Base-by-base conservation (phyloP, 2,113 vertebrate genomes). In the Laticauda laticaudata region DNA sequence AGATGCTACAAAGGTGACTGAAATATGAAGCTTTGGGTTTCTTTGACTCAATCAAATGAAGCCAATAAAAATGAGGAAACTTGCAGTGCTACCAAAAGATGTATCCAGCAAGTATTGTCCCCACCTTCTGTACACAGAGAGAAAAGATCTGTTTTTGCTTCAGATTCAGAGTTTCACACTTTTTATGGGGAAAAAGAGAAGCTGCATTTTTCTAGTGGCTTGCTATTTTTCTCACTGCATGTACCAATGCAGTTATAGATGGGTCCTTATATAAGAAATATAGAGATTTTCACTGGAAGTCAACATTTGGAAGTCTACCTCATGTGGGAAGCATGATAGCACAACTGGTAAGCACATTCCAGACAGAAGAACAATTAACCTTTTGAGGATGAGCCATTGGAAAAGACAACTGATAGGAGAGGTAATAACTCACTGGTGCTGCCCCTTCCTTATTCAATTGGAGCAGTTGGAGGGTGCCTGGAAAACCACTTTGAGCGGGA, bases 371-470 rank as follows among this genome's bases (percentile, higher is more conserved):
- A 26, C 21, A 90, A 91, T 94, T 94, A 95, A 90, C 91, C 90
- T 91, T 90, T 92, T 93, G 91, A 94, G 86, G 92, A 51, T 34
- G 43, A 57, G 48, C 51, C 90, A 88, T 39, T 43, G 39, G 91
- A 91, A 93, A 90, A 92, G 75, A 26, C 75, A 92, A 86, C 23
- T 26, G 89, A 93, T 61, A 64, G 87, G 57, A 93, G 92, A 92
- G 90, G 92, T 90, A 92, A 75, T 91, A 92, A 94, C 94, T 96
- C 92, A 34, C 57, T 56, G 69, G 18, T 43, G 75, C 59, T 9
- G 94, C 34, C 91, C 69, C 88, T 94, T 95, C 94, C 94, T 93
- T 91, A 88, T 93, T 95, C 93, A 94, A 94, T 95, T 90, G 94
- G 90, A 69, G 96, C 54, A 90, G 91, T 64, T 90, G 15, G 48